Evolutionary conservation across 2,113 vertebrate genomes (phyloP), one percentile per base, ranked within the genome.

Genomic region (Craseonycteris thonglongyai): DNA sequence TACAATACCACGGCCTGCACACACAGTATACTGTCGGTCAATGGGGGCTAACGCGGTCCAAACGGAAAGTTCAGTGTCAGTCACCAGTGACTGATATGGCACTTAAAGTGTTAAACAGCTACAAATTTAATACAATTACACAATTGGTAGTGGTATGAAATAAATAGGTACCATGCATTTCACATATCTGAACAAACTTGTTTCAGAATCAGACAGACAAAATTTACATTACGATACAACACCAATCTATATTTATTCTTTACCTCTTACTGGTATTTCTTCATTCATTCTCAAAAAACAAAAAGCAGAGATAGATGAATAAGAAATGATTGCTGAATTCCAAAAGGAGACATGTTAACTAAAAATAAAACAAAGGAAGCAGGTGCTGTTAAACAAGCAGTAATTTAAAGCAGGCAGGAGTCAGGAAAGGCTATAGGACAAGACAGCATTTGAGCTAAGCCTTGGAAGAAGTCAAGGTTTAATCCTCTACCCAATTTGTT

Each of bases 201-300:
- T 78, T 90, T 90, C 54, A 78, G 19, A 94, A 89, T 24, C 47
- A 72, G 93, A 81, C 5, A 91, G 30, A 35, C 18, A 88, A 95
- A 84, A 68, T 58, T 87, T 69, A 65, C 45, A 74, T 49, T 11
- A 47, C 9, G 24, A 84, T 88, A 69, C 30, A 51, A 71, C 12
- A 91, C 7, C 76, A 85, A 88, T 40, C n/a, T 88, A 30, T 88
- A 30, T 71, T 88, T 72, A 71, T 81, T 84, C 63, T 80, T 19
- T 66, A 90, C 12, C 76, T 47, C 90, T 90, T 54, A 83, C 40
- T 90, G 33, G 8, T 28, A 88, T 47, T 47, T 89, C n/a, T 84
- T 84, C 22, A 80, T 56, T 78, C 18, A 49, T 26, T 82, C 45
- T 45, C 40, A 42, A 93, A 51, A 84, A 38, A 93, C 42, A 84